Evolutionary conservation across 2,888 invertebrate species (phyloP).

Genomic region (Monoplex corrugatus): DNA sequence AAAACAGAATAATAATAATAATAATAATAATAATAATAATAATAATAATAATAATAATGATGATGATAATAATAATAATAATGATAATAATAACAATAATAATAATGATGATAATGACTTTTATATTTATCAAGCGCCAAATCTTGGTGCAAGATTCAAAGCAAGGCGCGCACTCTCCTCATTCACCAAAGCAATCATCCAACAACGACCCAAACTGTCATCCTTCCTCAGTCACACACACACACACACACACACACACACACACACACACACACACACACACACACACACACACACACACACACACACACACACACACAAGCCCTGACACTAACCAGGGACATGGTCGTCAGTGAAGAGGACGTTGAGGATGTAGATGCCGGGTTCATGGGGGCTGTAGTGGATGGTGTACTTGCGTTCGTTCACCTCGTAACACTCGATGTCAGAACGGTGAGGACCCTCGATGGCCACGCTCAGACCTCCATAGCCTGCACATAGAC

Average conservation of each 20-base stretch:
- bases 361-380: conserved; percentile 96
- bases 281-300: neutral
- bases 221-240: neutral
- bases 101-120: too few species aligned
- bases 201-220: too few species aligned
- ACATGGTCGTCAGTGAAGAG: conserved; percentile 91
- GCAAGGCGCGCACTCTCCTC: too few species aligned
- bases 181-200: too few species aligned
- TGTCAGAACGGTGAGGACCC: conserved; percentile 93
- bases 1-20: too few species aligned
- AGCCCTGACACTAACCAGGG: conserved; percentile 66
- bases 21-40: too few species aligned
- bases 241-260: conserved; percentile 18
- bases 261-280: conserved; percentile 4
- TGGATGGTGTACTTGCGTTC: conserved; percentile 95
- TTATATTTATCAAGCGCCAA: too few species aligned
- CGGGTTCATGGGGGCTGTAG: conserved; percentile 96
- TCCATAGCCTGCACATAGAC: conserved; percentile 87
- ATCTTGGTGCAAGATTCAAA: too few species aligned
- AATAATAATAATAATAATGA: too few species aligned
- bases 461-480: conserved; percentile 96
- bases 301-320: conserved; percentile 20
- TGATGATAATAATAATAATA: too few species aligned
- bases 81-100: too few species aligned
- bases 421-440: conserved; percentile 97